Percentiles rank a stretch among this genome's conserved stretches.
phyloP scores from a whole-genome alignment of 2,113 vertebrate genomes.

The Dipodomys spectabilis region DNA sequence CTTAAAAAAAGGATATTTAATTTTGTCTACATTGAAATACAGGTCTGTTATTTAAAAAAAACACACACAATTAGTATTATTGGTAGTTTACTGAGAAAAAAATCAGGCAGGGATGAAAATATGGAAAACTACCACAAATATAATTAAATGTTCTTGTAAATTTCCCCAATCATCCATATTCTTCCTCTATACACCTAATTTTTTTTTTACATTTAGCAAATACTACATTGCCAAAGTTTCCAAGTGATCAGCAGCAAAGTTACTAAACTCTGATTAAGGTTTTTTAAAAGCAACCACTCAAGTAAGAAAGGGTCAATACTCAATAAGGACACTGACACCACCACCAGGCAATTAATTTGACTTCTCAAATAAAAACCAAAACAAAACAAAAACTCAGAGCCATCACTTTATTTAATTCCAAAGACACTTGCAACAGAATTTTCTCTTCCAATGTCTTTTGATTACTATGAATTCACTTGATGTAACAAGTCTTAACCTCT shows the following conservation, averaged over 20 bases:
- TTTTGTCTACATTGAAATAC: not conserved
- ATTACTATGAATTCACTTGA: constrained; percentile 30
- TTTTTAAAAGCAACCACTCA: too few relatives aligned
- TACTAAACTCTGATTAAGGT: not conserved
- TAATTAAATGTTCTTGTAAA: not conserved
- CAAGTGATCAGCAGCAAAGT: constrained; percentile 7
- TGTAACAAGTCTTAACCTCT: constrained; percentile 40
- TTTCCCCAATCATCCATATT: not conserved
- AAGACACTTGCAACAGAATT: constrained; percentile 13
- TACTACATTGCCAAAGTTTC: not conserved
- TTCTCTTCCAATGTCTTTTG: constrained; percentile 47
- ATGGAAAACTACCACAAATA: not conserved
- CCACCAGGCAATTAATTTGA: constrained; percentile 50
- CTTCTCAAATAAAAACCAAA: constrained; percentile 13
- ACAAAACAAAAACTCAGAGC: constrained; percentile 40
- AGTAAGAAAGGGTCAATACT: not conserved
- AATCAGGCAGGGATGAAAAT: not conserved
- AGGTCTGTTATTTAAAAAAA: constrained; percentile 22
- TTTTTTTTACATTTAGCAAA: not conserved
- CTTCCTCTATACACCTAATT: not conserved
- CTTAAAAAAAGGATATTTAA: constrained; percentile 1
- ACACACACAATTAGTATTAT: not conserved
- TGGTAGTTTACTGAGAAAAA: constrained; percentile 27
- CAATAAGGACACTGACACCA: constrained; percentile 33
- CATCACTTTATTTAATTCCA: constrained; percentile 32